phyloP scores from a whole-genome alignment of 1,140 invertebrate species.

The Lasioglossum albipes region DNA sequence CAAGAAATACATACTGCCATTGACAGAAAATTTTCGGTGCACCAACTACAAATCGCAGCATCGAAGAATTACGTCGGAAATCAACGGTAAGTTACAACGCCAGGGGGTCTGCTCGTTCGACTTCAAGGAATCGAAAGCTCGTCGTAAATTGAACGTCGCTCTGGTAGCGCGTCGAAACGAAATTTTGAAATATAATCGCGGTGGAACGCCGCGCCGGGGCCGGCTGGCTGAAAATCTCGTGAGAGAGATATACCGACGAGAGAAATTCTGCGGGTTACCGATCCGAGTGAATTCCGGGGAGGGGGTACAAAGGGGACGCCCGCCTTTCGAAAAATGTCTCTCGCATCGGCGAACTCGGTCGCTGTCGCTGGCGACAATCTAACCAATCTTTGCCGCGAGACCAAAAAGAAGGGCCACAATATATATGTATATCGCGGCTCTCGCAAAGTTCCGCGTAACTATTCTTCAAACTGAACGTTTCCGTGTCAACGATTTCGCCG shows the following conservation, averaged over 20 bases:
- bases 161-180: neutral
- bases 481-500: too few species aligned
- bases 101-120: neutral
- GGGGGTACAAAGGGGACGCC: neutral
- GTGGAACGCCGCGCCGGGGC: neutral
- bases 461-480: too few species aligned
- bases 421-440: too few species aligned
- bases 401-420: too few species aligned
- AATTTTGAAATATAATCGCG: conserved; percentile 8
- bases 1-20: too few species aligned
- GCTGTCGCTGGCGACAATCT: too few species aligned
- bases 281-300: neutral
- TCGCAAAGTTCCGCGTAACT: too few species aligned
- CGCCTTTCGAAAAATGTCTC: conserved; percentile 5
- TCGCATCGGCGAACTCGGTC: neutral
- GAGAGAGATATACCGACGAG: neutral
- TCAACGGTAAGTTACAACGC: neutral
- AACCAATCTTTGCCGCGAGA: too few species aligned
- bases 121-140: neutral
- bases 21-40: too few species aligned
- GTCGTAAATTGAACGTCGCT: neutral
- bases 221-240: neutral
- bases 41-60: too few species aligned
- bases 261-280: neutral
- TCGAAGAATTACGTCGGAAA: neutral